Evolutionary conservation across 2,113 vertebrate species (phyloP).

Genomic region (Narcine bancroftii): DNA sequence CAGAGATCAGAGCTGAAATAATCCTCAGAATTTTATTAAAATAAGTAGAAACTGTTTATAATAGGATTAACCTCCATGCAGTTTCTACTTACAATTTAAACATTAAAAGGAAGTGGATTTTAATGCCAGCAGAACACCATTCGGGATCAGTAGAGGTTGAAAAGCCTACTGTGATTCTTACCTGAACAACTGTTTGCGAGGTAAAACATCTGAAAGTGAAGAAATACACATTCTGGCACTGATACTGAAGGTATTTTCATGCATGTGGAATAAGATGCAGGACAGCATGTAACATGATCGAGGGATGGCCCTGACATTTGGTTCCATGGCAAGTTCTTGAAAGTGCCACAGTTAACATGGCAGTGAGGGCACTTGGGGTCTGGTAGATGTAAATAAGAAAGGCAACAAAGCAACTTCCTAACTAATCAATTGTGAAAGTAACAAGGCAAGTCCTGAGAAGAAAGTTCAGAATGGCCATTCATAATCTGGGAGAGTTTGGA

Average conservation of each 20-base stretch:
- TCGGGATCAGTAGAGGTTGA: background rate
- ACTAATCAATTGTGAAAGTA: background rate
- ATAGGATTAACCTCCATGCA: background rate
- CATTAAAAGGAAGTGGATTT: background rate
- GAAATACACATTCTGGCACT: background rate
- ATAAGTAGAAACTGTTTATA: background rate
- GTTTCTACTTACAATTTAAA: background rate
- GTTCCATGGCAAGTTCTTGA: background rate
- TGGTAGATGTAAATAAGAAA: background rate
- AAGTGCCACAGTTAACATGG: background rate
- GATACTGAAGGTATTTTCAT: background rate
- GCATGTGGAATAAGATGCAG: background rate
- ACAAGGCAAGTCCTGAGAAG: background rate
- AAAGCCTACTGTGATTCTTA: background rate
- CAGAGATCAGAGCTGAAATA: background rate
- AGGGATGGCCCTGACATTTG: background rate
- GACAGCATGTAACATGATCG: background rate
- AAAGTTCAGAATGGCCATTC: background rate
- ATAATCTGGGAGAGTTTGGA: no score
- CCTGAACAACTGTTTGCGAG: background rate
- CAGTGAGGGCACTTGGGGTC: background rate
- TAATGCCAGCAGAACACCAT: background rate
- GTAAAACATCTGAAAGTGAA: background rate
- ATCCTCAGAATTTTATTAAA: background rate
- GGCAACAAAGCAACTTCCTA: background rate